Evolutionary conservation across 2,888 invertebrate genomes (phyloP).

Genomic region (Eupithecia abbreviata): DNA sequence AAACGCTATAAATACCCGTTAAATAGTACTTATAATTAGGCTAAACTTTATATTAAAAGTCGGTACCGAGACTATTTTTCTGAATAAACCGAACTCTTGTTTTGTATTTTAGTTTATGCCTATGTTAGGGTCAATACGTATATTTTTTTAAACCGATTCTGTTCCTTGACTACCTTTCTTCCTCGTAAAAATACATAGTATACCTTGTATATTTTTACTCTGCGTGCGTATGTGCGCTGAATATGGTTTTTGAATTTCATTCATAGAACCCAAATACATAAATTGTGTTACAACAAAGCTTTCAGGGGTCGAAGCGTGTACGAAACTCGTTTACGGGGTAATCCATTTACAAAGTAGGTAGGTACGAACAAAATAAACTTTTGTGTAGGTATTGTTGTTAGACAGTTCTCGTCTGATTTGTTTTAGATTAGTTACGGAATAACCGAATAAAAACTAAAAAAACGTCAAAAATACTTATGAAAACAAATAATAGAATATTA

Average conservation of each 20-base stretch:
- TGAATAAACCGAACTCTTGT: no score
- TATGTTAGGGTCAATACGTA: no score
- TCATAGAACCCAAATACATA: constrained; percentile 30
- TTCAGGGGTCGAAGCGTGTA: constrained; percentile 16
- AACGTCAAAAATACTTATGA: no score
- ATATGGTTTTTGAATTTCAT: constrained; percentile 29
- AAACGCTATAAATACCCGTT: no score
- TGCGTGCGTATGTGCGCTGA: neutral
- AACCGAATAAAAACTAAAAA: no score
- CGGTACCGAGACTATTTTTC: no score
- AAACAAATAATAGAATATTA: no score
- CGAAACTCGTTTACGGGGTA: constrained; percentile 6
- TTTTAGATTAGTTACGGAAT: neutral
- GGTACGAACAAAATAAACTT: neutral
- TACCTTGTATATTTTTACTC: neutral
- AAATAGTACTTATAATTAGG: no score
- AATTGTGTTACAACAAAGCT: constrained; percentile 26
- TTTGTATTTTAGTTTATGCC: no score
- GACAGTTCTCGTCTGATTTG: neutral
- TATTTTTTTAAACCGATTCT: neutral
- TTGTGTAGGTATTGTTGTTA: constrained; percentile 2
- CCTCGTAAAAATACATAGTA: neutral
- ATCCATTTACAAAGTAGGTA: neutral
- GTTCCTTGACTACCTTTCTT: neutral
- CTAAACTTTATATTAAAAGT: no score